Conservation (phyloP, 2,888 invertebrate genomes). For the Cyaniris semiargus region DNA sequence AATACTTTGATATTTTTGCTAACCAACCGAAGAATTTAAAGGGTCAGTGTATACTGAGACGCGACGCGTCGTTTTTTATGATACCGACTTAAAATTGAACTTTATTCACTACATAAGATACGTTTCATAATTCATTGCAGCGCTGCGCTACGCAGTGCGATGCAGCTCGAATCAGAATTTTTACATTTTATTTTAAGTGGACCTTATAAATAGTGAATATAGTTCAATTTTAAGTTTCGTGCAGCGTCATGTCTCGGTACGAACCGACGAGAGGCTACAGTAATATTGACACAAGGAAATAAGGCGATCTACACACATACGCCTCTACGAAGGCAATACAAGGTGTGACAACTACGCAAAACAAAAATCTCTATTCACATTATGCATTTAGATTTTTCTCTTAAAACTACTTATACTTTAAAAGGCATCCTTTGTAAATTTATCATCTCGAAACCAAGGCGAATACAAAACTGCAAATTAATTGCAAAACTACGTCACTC, state of each 20-base stretch:
- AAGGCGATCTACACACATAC: conserved; percentile 52
- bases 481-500: conserved; percentile 67
- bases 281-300: conserved; percentile 44
- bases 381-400: conserved; percentile 62
- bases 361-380: conserved; percentile 64
- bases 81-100: not conserved
- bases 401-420: conserved; percentile 74
- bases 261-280: conserved; percentile 25
- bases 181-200: not conserved
- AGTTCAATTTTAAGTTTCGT: not conserved
- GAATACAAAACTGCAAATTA: conserved; percentile 62
- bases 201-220: not conserved
- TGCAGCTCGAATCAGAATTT: not conserved
- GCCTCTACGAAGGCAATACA: conserved; percentile 58
- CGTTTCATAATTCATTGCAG: not conserved
- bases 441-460: conserved; percentile 60
- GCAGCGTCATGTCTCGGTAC: not conserved
- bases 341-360: conserved; percentile 60
- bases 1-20: conserved; percentile 15
- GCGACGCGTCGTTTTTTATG: not conserved
- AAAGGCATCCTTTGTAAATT: conserved; percentile 74
- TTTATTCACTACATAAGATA: not conserved
- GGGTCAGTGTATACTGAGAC: not conserved
- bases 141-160: not conserved
- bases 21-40: not conserved